Base-by-base conservation (phyloP, 2,888 invertebrate genomes). In the Diaperis boleti region DNA sequence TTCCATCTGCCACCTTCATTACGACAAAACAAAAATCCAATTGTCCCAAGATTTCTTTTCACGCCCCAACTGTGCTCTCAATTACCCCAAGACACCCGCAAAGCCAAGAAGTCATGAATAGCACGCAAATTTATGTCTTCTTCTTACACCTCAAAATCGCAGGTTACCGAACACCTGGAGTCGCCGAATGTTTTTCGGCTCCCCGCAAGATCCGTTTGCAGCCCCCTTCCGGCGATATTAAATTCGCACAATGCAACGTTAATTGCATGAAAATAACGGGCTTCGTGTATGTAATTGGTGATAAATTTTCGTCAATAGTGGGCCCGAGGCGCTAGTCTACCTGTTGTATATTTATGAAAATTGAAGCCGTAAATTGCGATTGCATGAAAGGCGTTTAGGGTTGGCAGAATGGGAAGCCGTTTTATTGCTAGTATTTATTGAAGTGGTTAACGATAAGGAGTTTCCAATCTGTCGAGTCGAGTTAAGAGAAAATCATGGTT, bases 331-430 rank as follows among this genome's bases (percentile, higher is more conserved):
- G 11, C 15, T n/a, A 10, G 1, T 14, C 26, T 45, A 45, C 45
- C 45, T 45, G 45, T 26, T 45, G n/a, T 20, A 45, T 45, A 45
- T 45, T 45, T 45, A 45, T 45, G 45, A 45, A 45, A 45, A 45
- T 45, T 45, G 29, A 26, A 45, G 14, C 14, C 26, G 29, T 45
- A 45, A 45, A 45, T 45, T 26, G 1, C 11, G 45, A 18, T 45
- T 26, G 22, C 29, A 26, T 45, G 26, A 29, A 20, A 45, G n/a
- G 26, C 14, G 29, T 45, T 45, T 45, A 26, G 29, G 29, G 45
- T 26, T 18, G 45, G 4, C 29, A 29, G 7, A 35, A 45, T 45
- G 29, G 26, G 26, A 29, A 10, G 45, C 26, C 8, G 29, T 11
- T 45, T 45, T 45, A 45, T 45, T 45, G 14, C 45, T 7, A 7